Conservation (phyloP, 2,797 vertebrate genomes). For the Myotis findleyi region DNA sequence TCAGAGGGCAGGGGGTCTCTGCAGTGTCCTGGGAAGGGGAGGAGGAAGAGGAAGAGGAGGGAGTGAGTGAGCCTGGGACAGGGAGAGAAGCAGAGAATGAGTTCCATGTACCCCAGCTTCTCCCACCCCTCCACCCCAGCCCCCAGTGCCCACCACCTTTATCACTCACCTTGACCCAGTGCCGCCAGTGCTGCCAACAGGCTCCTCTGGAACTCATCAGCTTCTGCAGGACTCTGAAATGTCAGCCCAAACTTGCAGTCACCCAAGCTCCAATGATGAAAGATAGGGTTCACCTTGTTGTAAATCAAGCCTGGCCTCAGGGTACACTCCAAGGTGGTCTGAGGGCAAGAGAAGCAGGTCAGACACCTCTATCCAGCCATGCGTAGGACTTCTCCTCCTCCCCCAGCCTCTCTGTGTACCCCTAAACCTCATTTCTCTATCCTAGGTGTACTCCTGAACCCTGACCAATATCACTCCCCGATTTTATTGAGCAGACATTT, state of each 20-base stretch:
- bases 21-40: conserved; percentile 82
- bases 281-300: conserved; percentile 97
- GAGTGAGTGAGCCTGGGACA: conserved; percentile 82
- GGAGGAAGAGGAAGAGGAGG: conserved; percentile 78
- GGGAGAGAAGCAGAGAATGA: conserved; percentile 65
- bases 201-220: conserved; percentile 94
- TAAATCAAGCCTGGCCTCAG: conserved; percentile 94
- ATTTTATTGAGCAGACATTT: not conserved
- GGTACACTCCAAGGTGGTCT: conserved; percentile 94
- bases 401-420: not conserved
- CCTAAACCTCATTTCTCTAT: not conserved
- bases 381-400: not conserved
- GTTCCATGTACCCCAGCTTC: not conserved
- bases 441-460: not conserved
- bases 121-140: not conserved
- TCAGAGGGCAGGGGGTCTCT: conserved; percentile 79
- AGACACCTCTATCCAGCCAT: not conserved
- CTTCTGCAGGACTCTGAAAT: conserved; percentile 95
- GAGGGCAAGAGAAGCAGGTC: conserved; percentile 53
- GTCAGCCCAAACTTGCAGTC: conserved; percentile 96
- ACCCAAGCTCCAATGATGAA: conserved; percentile 96
- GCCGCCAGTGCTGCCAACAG: conserved; percentile 93
- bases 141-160: not conserved
- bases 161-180: conserved; percentile 90
- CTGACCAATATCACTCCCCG: not conserved